Conservation (phyloP, 2,888 invertebrate species). For the Homarus gammarus region DNA sequence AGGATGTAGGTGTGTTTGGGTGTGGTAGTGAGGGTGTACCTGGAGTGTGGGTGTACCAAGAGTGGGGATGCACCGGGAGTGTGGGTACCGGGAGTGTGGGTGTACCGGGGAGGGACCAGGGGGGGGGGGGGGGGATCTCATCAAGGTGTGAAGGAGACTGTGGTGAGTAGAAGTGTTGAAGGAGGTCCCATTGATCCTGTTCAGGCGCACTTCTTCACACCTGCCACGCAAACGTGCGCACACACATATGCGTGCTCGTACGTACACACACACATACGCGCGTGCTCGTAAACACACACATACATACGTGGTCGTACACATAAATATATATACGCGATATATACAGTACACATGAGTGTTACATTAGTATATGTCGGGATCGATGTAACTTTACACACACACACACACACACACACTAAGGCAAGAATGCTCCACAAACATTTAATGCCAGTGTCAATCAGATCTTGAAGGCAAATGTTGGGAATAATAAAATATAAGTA, state of each 20-base stretch:
- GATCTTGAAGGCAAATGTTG: too few species aligned
- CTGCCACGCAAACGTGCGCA: conserved; percentile 17
- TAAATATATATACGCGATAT: too few species aligned
- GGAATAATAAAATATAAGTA: too few species aligned
- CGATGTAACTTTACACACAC: conserved; percentile 5
- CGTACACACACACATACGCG: conserved; percentile 4
- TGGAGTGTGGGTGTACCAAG: not conserved
- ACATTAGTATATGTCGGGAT: too few species aligned
- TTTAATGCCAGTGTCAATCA: too few species aligned
- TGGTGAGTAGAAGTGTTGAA: not conserved
- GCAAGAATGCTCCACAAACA: too few species aligned
- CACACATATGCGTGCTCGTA: conserved; percentile 24
- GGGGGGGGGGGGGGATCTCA: not conserved
- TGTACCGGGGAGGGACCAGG: not conserved
- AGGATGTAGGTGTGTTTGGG: too few species aligned
- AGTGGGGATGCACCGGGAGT: not conserved
- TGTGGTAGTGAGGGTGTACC: not conserved
- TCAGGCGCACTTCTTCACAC: not conserved
- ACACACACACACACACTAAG: conserved; percentile 29
- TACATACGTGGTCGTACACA: too few species aligned
- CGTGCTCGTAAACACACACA: too few species aligned
- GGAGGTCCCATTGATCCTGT: not conserved
- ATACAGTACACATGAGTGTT: too few species aligned
- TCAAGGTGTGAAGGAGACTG: conserved; percentile 22
- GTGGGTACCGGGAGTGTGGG: not conserved